phyloP scores from a whole-genome alignment of 1,140 invertebrate species.

The Galleria mellonella region DNA sequence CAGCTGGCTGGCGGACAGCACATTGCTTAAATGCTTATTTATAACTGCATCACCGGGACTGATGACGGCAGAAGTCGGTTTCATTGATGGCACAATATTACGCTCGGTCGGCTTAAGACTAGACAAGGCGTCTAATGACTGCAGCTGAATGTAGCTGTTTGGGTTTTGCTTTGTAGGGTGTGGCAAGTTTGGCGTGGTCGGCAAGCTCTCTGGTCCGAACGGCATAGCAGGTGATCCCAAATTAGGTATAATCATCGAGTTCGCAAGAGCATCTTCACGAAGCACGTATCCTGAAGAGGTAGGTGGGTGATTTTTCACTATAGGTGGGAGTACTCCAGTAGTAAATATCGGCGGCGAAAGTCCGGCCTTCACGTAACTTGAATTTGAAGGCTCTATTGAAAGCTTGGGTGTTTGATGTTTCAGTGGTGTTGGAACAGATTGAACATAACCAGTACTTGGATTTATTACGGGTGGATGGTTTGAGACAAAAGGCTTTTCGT shows the following conservation, averaged over 20 bases:
- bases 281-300: constrained; percentile 51
- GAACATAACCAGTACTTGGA: constrained; percentile 39
- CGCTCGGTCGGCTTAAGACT: constrained; percentile 47
- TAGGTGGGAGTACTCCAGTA: constrained; percentile 26
- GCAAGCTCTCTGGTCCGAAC: constrained; percentile 59
- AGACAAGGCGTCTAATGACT: constrained; percentile 53
- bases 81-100: constrained; percentile 43
- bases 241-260: constrained; percentile 41
- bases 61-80: constrained; percentile 44
- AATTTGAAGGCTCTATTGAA: constrained; percentile 35
- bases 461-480: constrained; percentile 38
- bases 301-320: constrained; percentile 22
- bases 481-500: constrained; percentile 34
- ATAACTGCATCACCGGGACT: constrained; percentile 54
- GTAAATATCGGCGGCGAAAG: constrained; percentile 47
- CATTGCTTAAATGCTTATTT: constrained; percentile 60
- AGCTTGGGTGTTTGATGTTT: constrained; percentile 22
- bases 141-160: constrained; percentile 59
- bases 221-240: constrained; percentile 34
- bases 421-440: constrained; percentile 34
- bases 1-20: constrained; percentile 40
- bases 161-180: constrained; percentile 42
- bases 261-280: constrained; percentile 41
- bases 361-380: constrained; percentile 60
- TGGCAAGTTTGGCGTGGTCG: constrained; percentile 58